These are phyloP conservation scores for Ploceus nigricollis DNA, from an alignment of 2,113 vertebrate genomes.

Conservation along the genomic window DNA sequence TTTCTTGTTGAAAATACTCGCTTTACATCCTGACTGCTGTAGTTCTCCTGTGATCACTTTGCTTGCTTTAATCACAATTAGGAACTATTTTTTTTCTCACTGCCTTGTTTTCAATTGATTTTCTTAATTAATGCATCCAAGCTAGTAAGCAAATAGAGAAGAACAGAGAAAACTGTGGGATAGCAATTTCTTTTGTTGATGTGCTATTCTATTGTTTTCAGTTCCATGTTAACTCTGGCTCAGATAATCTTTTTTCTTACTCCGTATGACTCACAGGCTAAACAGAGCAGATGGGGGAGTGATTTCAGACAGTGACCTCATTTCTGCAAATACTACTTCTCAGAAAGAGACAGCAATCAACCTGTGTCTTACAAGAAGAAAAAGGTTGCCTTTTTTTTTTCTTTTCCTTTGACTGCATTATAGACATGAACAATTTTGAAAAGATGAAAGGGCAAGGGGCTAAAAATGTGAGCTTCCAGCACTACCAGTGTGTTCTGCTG, in stretches of 20 bases:
- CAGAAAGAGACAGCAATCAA: constrained; percentile 14
- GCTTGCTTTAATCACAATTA: not conserved
- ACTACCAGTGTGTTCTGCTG: not conserved
- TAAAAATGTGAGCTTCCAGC: not conserved
- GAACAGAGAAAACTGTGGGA: not conserved
- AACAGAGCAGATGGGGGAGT: constrained; percentile 45
- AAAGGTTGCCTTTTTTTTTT: not conserved
- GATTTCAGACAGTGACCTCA: constrained; percentile 62
- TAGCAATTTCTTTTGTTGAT: not conserved
- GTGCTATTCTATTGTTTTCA: not conserved
- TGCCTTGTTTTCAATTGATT: not conserved
- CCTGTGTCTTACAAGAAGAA: not conserved
- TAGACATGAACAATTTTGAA: not conserved
- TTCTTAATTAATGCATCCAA: not conserved
- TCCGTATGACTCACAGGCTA: constrained; percentile 44
- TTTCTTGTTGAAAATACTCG: not conserved
- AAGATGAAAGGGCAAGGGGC: not conserved
- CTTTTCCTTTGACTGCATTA: not conserved
- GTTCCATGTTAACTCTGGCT: not conserved
- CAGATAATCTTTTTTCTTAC: constrained; percentile 33
- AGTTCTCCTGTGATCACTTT: not conserved
- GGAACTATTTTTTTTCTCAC: not conserved
- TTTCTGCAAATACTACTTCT: constrained; percentile 38
- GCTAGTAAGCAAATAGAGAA: not conserved
- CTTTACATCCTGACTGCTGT: not conserved